Evolutionary conservation across 2,113 vertebrate species (phyloP), one percentile per base, ranked within the genome.

Genomic region (Lepidothrix coronata): DNA sequence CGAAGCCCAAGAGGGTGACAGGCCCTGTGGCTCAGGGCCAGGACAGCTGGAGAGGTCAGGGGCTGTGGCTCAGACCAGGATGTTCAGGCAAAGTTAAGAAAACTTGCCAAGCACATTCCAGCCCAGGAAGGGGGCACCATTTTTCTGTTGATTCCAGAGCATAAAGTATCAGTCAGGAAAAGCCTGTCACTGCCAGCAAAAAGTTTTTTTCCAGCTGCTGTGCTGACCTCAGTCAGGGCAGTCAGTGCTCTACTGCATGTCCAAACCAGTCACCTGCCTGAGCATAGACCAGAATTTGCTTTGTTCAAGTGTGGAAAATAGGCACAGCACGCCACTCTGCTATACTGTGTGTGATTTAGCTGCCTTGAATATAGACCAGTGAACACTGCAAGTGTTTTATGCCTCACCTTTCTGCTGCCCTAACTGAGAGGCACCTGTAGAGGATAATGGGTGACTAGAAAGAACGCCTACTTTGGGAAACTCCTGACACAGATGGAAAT

Each of bases 11-110:
- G 24, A 15, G 20, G 57, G 39, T 22, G n/a, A 3, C 5, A 0
- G 4, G 33, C 22, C 35, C 68, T 8, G 7, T 2, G 4, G 48
- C 48, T 28, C 67, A 37, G 71, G 54, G 28, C 52, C 17, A 12
- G 44, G 88, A 80, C 59, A 61, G 57, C 52, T 20, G 79, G 41
- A 39, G 17, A 7, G 2, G 1, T 3, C 0, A 0, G 33, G 66
- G 43, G 37, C 81, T 81, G 91, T 0, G 0, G 6, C 20, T 71
- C 21, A 6, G 20, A 25, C 8, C 0, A 0, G 25, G 35, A 22
- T 74, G n/a, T 71, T 65, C 62, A 52, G 57, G 61, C 52, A 65
- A 63, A 28, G 48, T 67, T 52, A 22, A 46, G 33, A 46, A 91
- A 77, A 22, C 15, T 6, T 49, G 46, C 49, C 84, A 25, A 67